A percentile compares a stretch with the other conserved stretches of the same genome.
phyloP scores from a whole-genome alignment of 2,888 invertebrate genomes.

The Linnaemya vulpina region DNA sequence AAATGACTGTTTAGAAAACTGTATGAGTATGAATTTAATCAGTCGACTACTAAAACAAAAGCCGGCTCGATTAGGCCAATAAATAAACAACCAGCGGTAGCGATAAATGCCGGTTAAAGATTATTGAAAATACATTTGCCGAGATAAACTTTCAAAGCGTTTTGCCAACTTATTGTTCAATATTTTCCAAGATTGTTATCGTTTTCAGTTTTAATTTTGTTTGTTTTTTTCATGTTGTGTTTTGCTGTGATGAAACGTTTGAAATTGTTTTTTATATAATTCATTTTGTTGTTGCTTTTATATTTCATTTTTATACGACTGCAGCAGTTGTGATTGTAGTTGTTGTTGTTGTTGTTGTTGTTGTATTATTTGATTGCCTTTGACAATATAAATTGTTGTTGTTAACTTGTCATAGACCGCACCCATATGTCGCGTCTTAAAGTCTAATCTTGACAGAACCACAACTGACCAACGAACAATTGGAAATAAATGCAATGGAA shows the following conservation, averaged over 20 bases:
- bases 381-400: conserved; percentile 39
- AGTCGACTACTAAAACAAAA: conserved; percentile 37
- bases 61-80: conserved; percentile 54
- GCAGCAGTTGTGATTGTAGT: conserved; percentile 15
- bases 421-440: conserved; percentile 67
- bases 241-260: conserved; percentile 24
- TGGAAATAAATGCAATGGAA: neutral
- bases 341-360: conserved; percentile 18
- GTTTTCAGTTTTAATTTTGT: neutral
- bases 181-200: conserved; percentile 45
- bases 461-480: conserved; percentile 45
- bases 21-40: conserved; percentile 36
- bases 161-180: conserved; percentile 34
- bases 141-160: conserved; percentile 16
- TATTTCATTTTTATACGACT: neutral
- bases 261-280: conserved; percentile 1
- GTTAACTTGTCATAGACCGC: conserved; percentile 54
- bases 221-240: neutral
- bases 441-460: conserved; percentile 59
- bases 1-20: neutral
- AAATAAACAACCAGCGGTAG: conserved; percentile 36
- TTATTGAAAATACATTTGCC: conserved; percentile 17
- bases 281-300: neutral
- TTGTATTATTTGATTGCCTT: conserved; percentile 39
- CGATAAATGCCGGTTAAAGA: conserved; percentile 55